Evolutionary conservation across 1,140 invertebrate genomes (phyloP).

Genomic region (Macrotrachela quadricornifera): DNA sequence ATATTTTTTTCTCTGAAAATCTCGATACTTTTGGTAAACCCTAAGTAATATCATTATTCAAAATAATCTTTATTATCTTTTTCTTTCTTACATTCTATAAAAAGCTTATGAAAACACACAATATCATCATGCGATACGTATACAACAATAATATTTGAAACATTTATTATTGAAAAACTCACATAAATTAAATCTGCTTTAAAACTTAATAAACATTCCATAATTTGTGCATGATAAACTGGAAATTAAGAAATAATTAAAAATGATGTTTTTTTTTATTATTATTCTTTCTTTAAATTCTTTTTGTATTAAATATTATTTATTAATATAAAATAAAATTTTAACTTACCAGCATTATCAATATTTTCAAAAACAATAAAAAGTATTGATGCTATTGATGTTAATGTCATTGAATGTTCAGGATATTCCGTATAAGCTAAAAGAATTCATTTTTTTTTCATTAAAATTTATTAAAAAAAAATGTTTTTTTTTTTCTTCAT

Average conservation of each 20-base stretch:
- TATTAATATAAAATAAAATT: not conserved
- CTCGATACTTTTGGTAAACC: no score
- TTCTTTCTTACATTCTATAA: no score
- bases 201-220: conserved; percentile 77
- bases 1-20: no score
- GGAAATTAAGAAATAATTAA: conserved; percentile 12
- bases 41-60: no score
- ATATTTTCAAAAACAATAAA: conserved; percentile 95
- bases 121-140: no score
- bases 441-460: not conserved
- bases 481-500: conserved; percentile 23
- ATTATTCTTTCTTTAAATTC: no score
- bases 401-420: conserved; percentile 44
- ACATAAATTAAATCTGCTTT: conserved; percentile 53
- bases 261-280: not conserved
- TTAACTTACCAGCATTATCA: conserved; percentile 49
- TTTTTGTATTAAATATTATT: no score
- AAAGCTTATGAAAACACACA: no score
- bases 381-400: conserved; percentile 75
- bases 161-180: conserved; percentile 1
- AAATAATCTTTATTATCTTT: no score
- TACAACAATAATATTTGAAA: not conserved
- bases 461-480: not conserved
- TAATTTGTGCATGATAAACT: conserved; percentile 76
- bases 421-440: not conserved